Evolutionary conservation across 2,888 invertebrate genomes (phyloP).

Genomic region (Melieria omissa): DNA sequence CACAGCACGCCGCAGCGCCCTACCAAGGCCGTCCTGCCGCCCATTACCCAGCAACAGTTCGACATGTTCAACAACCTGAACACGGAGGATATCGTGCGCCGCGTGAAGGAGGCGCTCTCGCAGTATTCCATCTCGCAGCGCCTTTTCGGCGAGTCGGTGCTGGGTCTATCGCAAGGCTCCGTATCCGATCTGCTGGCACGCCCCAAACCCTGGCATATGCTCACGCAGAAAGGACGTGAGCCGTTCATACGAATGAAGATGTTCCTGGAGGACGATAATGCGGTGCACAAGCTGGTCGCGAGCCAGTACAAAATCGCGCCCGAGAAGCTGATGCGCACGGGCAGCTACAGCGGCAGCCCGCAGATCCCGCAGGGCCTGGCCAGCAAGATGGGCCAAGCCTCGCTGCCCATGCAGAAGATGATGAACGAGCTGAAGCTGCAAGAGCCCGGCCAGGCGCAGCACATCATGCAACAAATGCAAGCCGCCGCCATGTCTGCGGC

Average conservation of each 20-base stretch:
- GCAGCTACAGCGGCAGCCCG: slow-evolving; percentile 88
- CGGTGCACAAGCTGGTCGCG: slow-evolving; percentile 93
- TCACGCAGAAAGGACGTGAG: slow-evolving; percentile 96
- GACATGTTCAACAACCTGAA: slow-evolving; percentile 97
- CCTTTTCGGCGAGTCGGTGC: slow-evolving; percentile 97
- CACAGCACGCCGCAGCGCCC: slow-evolving; percentile 87
- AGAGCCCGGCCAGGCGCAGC: slow-evolving; percentile 72
- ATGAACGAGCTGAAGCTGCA: slow-evolving; percentile 81
- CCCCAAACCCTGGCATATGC: slow-evolving; percentile 99
- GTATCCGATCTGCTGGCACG: slow-evolving; percentile 96
- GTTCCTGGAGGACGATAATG: slow-evolving; percentile 96
- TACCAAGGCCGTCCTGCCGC: slow-evolving; percentile 94
- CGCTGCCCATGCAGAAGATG: slow-evolving; percentile 76
- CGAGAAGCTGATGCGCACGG: slow-evolving; percentile 96
- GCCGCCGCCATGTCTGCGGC: slow-evolving; percentile 68
- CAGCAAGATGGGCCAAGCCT: slow-evolving; percentile 77
- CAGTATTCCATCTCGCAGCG: slow-evolving; percentile 98
- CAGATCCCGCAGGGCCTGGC: slow-evolving; percentile 75
- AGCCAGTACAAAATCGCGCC: slow-evolving; percentile 98
- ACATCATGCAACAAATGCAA: slow-evolving; percentile 71
- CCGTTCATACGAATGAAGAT: slow-evolving; percentile 98
- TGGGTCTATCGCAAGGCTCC: slow-evolving; percentile 95
- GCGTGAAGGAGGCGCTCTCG: slow-evolving; percentile 93
- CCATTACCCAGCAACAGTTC: slow-evolving; percentile 98
- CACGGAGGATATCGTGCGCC: slow-evolving; percentile 97